phyloP scores from a whole-genome alignment of 2,113 vertebrate genomes.

The Lophura nycthemera region DNA sequence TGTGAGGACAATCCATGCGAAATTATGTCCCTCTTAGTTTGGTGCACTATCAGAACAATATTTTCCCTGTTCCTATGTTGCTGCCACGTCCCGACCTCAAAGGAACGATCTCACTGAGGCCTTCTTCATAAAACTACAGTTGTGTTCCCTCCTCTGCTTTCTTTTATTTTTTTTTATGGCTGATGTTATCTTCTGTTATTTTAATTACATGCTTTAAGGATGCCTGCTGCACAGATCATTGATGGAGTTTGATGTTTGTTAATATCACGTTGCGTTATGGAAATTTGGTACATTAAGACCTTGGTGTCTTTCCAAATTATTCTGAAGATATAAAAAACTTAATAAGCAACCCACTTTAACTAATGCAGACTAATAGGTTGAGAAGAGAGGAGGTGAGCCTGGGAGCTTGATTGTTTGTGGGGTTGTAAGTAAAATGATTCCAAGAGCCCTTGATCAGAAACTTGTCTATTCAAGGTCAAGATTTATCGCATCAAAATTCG shows the following conservation, averaged over 20 bases:
- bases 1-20: not conserved
- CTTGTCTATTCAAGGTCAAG: not conserved
- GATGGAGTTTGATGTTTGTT: slow-evolving; percentile 77
- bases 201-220: slow-evolving; percentile 75
- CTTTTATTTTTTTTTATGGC: not conserved
- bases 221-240: slow-evolving; percentile 61
- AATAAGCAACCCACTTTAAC: slow-evolving; percentile 54
- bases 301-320: slow-evolving; percentile 67
- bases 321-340: slow-evolving; percentile 56
- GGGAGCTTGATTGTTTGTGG: not conserved
- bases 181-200: slow-evolving; percentile 70
- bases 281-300: slow-evolving; percentile 68
- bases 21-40: not conserved
- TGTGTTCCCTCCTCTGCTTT: slow-evolving; percentile 1
- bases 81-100: slow-evolving; percentile 31
- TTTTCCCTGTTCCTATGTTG: not conserved
- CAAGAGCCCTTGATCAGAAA: not conserved
- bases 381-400: slow-evolving; percentile 4
- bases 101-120: not conserved
- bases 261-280: slow-evolving; percentile 62
- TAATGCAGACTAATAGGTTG: slow-evolving; percentile 1
- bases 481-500: slow-evolving; percentile 28
- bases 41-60: not conserved
- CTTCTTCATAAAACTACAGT: slow-evolving; percentile 33
- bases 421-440: not conserved